Conservation (phyloP, 2,113 vertebrate species). For the Notothenia rossii region DNA sequence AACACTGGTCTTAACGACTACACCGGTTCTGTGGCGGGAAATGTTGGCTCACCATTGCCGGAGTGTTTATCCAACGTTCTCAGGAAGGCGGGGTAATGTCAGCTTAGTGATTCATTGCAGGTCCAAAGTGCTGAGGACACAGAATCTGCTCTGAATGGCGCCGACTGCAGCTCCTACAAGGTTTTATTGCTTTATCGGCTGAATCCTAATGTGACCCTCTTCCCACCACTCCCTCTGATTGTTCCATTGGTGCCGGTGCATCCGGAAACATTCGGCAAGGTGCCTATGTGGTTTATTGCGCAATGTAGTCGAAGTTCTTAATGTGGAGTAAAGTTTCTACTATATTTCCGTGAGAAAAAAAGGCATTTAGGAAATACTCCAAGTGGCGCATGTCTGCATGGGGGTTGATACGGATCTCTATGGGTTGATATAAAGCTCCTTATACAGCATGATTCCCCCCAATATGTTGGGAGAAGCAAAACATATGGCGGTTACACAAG, state of each 20-base stretch:
- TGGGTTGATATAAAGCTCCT: constrained; percentile 60
- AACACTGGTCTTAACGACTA: constrained; percentile 49
- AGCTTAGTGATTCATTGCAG: constrained; percentile 80
- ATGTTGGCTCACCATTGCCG: constrained; percentile 46
- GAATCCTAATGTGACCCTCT: constrained; percentile 78
- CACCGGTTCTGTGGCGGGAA: constrained; percentile 37
- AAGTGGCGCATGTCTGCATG: constrained; percentile 30
- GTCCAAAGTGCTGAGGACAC: constrained; percentile 81
- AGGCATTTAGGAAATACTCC: constrained; percentile 43
- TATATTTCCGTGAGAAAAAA: constrained; percentile 34
- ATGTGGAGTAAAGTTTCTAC: constrained; percentile 28
- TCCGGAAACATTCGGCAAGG: constrained; percentile 52
- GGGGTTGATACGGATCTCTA: constrained; percentile 54
- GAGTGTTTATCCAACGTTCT: constrained; percentile 72
- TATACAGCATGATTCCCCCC: constrained; percentile 59
- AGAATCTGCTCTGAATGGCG: constrained; percentile 74
- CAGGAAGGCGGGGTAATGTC: constrained; percentile 68
- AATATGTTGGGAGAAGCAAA: constrained; percentile 71
- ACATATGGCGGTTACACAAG: constrained; percentile 80
- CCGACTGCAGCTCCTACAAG: constrained; percentile 75
- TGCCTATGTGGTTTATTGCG: constrained; percentile 52
- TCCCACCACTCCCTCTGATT: constrained; percentile 43
- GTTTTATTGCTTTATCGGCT: constrained; percentile 83
- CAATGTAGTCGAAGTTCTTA: constrained; percentile 10
- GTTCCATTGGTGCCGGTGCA: constrained; percentile 49